A percentile compares a stretch with the other conserved stretches of the same genome.
Conservation (phyloP, 2,888 invertebrate species). For the Monoplex corrugatus region DNA sequence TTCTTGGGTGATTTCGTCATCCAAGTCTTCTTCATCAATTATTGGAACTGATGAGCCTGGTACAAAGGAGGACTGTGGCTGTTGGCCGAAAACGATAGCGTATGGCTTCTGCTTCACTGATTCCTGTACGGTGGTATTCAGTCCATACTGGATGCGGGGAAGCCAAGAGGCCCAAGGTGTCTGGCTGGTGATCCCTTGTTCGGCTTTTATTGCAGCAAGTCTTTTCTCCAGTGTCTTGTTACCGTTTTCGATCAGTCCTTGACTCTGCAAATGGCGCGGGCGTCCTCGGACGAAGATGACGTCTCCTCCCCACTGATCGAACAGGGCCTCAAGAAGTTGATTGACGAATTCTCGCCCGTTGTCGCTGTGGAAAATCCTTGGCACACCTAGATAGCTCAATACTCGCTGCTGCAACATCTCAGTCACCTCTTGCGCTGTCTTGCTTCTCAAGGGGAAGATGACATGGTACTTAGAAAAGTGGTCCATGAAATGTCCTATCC, state of each 20-base stretch:
- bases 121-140: too few relatives aligned
- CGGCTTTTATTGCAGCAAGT: slow-evolving; percentile 38
- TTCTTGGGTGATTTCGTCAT: too few relatives aligned
- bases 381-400: slow-evolving; percentile 51
- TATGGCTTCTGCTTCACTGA: too few relatives aligned
- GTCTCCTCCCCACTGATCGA: slow-evolving; percentile 47
- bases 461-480: slow-evolving; percentile 58
- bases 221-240: slow-evolving; percentile 45
- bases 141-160: too few relatives aligned
- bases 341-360: slow-evolving; percentile 58
- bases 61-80: too few relatives aligned
- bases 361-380: slow-evolving; percentile 55
- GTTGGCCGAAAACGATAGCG: too few relatives aligned
- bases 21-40: too few relatives aligned
- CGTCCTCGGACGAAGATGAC: slow-evolving; percentile 47
- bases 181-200: not conserved
- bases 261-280: slow-evolving; percentile 52
- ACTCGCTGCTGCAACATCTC: slow-evolving; percentile 52
- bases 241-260: slow-evolving; percentile 53
- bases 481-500: slow-evolving; percentile 55
- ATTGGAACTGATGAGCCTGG: too few relatives aligned
- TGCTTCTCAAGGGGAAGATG: slow-evolving; percentile 54
- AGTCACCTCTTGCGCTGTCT: slow-evolving; percentile 57
- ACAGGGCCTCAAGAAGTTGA: slow-evolving; percentile 24
- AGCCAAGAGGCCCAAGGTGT: too few relatives aligned